Percentiles rank a stretch among this genome's conserved stretches.
Conservation (phyloP, 2,797 vertebrate genomes). For the Synaphobranchus kaupii region DNA sequence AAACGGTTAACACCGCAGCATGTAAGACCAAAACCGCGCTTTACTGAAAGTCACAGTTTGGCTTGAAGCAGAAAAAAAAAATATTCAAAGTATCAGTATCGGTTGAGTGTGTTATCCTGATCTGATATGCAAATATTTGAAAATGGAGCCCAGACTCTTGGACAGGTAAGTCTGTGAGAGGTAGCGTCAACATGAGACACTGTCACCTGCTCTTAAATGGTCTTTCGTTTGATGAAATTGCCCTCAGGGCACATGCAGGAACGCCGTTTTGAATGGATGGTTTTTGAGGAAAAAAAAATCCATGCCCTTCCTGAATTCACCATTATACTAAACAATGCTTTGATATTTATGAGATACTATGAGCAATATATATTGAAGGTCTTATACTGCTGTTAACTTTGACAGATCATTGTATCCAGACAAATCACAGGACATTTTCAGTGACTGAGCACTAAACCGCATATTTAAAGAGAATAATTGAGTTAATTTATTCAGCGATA, state of each 20-base stretch:
- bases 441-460: neutral
- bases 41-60: slow-evolving; percentile 17
- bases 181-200: neutral
- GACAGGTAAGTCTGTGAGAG: neutral
- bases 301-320: neutral
- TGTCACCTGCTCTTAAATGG: neutral
- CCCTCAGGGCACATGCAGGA: neutral
- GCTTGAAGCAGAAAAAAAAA: slow-evolving; percentile 19
- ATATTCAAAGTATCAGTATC: slow-evolving; percentile 29
- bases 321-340: no score
- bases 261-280: neutral
- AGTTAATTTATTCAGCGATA: neutral
- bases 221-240: neutral
- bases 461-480: neutral
- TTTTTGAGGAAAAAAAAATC: neutral
- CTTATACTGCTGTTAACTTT: neutral
- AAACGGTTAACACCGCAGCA: neutral
- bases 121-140: slow-evolving; percentile 32
- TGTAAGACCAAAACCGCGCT: neutral
- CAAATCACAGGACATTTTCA: neutral
- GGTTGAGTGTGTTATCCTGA: slow-evolving; percentile 1
- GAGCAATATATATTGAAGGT: neutral
- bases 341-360: neutral
- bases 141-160: neutral
- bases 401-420: neutral